These are phyloP conservation scores for Perccottus glenii DNA, from an alignment of 2,113 vertebrate genomes.

Conservation along the genomic window DNA sequence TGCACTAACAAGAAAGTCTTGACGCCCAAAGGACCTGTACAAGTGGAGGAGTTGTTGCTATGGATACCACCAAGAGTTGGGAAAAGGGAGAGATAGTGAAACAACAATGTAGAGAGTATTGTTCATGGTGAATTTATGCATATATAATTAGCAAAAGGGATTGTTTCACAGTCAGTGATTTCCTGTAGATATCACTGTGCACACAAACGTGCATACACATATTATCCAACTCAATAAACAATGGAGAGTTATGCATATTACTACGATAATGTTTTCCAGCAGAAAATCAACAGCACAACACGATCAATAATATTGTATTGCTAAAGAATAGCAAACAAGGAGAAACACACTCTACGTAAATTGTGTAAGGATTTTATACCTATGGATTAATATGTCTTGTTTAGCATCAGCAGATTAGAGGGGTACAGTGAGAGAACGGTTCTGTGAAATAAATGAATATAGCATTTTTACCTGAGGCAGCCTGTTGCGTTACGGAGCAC, in stretches of 20 bases:
- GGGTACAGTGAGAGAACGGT: too few relatives aligned
- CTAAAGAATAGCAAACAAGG: neutral
- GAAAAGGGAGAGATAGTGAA: constrained; percentile 7
- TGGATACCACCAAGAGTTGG: constrained; percentile 53
- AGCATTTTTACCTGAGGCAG: constrained; percentile 89
- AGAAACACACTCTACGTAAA: neutral
- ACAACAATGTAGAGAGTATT: constrained; percentile 12
- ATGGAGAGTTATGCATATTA: constrained; percentile 12
- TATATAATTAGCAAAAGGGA: constrained; percentile 10
- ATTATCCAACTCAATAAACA: constrained; percentile 3
- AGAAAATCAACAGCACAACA: constrained; percentile 14
- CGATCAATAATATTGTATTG: constrained; percentile 1
- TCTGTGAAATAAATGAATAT: neutral
- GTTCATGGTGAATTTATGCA: constrained; percentile 23
- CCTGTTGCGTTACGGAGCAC: constrained; percentile 98
- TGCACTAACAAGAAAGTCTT: constrained; percentile 39
- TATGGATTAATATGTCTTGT: neutral
- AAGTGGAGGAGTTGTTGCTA: constrained; percentile 55
- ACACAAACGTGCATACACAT: neutral
- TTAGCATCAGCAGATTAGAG: constrained; percentile 4
- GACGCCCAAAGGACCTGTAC: constrained; percentile 33
- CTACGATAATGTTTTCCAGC: neutral
- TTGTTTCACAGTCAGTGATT: neutral
- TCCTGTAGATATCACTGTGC: neutral
- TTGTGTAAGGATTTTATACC: neutral